Conservation (phyloP, 2,113 vertebrate genomes). For the Amia ocellicauda region DNA sequence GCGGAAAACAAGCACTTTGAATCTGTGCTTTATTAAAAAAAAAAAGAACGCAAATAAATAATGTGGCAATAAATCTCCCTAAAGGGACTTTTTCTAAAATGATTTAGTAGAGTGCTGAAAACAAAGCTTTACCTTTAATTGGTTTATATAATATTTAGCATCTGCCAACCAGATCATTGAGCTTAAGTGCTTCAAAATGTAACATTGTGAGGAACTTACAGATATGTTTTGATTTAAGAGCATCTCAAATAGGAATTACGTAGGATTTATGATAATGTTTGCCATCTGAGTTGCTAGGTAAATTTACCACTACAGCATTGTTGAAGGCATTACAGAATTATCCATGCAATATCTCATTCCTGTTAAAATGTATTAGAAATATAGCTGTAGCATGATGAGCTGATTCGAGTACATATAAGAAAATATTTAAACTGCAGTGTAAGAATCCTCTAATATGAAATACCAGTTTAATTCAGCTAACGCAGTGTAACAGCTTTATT, state of each 20-base stretch:
- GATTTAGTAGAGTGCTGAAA: constrained; percentile 55
- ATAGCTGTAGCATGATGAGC: constrained; percentile 27
- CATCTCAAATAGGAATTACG: constrained; percentile 53
- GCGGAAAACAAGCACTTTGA: too few species aligned
- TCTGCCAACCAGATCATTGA: constrained; percentile 53
- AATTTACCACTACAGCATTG: constrained; percentile 25
- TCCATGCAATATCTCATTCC: constrained; percentile 16
- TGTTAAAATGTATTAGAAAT: constrained; percentile 25
- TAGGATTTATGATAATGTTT: constrained; percentile 48
- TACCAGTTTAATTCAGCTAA: too few species aligned
- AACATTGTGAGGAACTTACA: constrained; percentile 47
- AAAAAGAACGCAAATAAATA: constrained; percentile 51
- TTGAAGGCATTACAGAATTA: constrained; percentile 23
- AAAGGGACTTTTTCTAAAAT: constrained; percentile 34
- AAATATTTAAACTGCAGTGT: too few species aligned
- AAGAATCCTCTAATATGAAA: too few species aligned
- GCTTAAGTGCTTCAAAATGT: constrained; percentile 43
- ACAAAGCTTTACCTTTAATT: constrained; percentile 57
- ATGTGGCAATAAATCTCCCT: constrained; percentile 46
- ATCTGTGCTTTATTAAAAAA: background rate
- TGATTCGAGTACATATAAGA: constrained; percentile 7
- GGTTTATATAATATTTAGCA: constrained; percentile 52
- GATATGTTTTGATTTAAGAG: constrained; percentile 52
- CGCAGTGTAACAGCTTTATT: background rate
- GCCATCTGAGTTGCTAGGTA: constrained; percentile 49